Percentiles rank a stretch among this genome's conserved stretches.
These are phyloP conservation scores for Bombus difficillimus DNA, from an alignment of 1,140 invertebrate species.

Conservation along the genomic window DNA sequence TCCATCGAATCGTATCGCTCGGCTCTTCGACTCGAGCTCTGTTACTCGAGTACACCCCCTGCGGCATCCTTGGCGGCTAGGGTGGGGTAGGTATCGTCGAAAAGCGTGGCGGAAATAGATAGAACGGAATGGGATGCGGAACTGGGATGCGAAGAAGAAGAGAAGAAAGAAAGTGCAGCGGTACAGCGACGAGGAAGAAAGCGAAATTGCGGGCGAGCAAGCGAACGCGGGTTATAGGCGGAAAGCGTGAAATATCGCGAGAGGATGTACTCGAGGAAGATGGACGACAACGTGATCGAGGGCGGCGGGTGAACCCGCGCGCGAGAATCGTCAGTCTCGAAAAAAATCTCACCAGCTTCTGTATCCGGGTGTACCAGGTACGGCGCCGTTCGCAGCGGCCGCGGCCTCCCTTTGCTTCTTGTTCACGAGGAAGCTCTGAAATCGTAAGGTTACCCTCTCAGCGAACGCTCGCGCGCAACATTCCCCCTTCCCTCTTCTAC, in stretches of 20 bases:
- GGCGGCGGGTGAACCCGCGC: too few relatives aligned
- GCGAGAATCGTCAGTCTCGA: not conserved
- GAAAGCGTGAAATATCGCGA: not conserved
- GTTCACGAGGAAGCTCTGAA: slow-evolving; percentile 93
- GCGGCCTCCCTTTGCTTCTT: slow-evolving; percentile 93
- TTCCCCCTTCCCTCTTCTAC: not conserved
- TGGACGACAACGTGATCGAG: too few relatives aligned
- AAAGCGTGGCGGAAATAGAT: not conserved
- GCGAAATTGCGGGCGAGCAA: not conserved
- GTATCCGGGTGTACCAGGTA: slow-evolving; percentile 87
- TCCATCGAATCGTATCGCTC: not conserved
- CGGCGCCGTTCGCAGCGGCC: slow-evolving; percentile 88
- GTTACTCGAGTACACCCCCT: not conserved
- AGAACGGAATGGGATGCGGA: not conserved
- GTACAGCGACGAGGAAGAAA: too few relatives aligned
- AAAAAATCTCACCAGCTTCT: slow-evolving; percentile 88
- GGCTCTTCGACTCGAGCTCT: not conserved
- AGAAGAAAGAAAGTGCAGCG: not conserved
- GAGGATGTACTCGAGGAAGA: slow-evolving; percentile 6
- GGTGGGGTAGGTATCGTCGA: not conserved
- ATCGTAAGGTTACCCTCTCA: slow-evolving; percentile 53
- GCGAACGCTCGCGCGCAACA: not conserved
- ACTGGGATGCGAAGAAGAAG: not conserved
- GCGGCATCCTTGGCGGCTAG: not conserved
- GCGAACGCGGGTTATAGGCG: not conserved